Evolutionary conservation across 2,113 vertebrate genomes (phyloP), one percentile per base, ranked within the genome.

Genomic region (Macheiramphus alcinus): DNA sequence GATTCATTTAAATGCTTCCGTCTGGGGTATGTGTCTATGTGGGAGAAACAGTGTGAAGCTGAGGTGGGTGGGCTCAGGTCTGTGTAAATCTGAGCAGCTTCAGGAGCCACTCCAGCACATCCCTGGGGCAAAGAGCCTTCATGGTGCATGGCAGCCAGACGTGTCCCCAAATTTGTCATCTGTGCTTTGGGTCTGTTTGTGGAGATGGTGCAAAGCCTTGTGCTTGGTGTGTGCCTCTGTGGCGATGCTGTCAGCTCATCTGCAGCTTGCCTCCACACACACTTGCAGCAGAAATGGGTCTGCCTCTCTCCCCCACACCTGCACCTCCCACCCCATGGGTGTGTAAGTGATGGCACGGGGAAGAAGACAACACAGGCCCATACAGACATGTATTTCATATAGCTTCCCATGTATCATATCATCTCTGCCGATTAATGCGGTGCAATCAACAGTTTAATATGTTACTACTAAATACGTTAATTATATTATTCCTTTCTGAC

Each of bases 391-490:
- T 27, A 31, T 10, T 75, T 85, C 83, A 3, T 2, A 11, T 1
- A 79, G 50, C 59, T 42, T 52, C 88, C 58, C 72, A 3, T 22
- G 82, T 40, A 48, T 32, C 43, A 3, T 13, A 21, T 21, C 29
- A 13, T 9, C 73, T 72, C 88, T 80, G 87, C 88, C 82, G 88
- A 94, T 82, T 93, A 96, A 90, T 9, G 68, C 89, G 21, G n/a
- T 1, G 92, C 95, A 96, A 96, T 97, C 97, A 97, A 78, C 74
- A 96, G 91, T 96, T 97, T 97, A 97, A 94, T 95, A 92, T 96
- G 97, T 98, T 97, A 96, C 94, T 76, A 93, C 96, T 95, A 97
- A 97, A 98, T 97, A 96, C 86, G 34, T 91, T 97, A 97, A 98
- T 98, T 95, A 96, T 91, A 94, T 97, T 96, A 96, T 95, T 94